These are phyloP conservation scores for Chironomus tentans DNA, from an alignment of 2,888 invertebrate genomes.

Conservation along the genomic window DNA sequence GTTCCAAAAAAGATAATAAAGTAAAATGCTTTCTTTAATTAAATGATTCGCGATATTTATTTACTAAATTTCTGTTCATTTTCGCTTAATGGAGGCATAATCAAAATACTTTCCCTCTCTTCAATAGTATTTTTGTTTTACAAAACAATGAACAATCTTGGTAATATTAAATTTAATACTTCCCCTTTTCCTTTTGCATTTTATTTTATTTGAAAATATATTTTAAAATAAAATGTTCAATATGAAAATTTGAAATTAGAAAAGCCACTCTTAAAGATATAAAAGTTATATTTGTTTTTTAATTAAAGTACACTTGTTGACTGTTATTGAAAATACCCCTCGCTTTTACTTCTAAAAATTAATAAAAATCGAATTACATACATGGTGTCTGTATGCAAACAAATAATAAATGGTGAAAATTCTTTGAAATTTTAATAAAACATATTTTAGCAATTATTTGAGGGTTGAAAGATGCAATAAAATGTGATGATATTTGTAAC, in stretches of 20 bases:
- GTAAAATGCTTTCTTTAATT: no score
- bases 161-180: no score
- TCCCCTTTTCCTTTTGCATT: no score
- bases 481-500: not conserved
- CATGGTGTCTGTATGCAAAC: conserved; percentile 12
- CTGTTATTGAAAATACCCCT: not conserved
- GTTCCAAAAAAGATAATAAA: no score
- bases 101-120: no score
- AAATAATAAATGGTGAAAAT: conserved; percentile 15
- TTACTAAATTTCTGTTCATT: no score
- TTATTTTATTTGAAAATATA: not conserved
- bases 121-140: no score
- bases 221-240: not conserved
- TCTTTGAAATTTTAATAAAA: conserved; percentile 25
- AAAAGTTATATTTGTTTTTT: conserved; percentile 10
- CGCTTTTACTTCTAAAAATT: not conserved
- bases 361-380: conserved; percentile 23
- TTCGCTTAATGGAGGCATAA: no score
- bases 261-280: not conserved
- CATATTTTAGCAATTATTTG: conserved; percentile 16
- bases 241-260: not conserved
- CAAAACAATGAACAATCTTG: no score
- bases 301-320: conserved; percentile 20
- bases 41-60: no score
- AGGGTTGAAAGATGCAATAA: not conserved